Conservation (phyloP, 2,113 vertebrate species). For the Trachemys scripta region DNA sequence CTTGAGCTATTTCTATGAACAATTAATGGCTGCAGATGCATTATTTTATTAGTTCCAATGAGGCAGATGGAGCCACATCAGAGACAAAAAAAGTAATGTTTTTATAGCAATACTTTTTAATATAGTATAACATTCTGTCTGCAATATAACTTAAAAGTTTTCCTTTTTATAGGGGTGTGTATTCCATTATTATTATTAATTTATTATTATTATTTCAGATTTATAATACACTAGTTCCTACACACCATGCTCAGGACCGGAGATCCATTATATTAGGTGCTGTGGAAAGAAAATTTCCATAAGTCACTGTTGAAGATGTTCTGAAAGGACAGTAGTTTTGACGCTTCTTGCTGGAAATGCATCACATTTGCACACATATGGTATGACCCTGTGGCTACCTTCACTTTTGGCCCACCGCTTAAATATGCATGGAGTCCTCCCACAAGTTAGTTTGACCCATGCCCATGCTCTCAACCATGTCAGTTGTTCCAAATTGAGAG, state of each 20-base stretch:
- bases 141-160: background rate
- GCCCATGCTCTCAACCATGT: background rate
- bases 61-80: background rate
- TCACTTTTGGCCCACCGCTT: accelerated
- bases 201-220: background rate
- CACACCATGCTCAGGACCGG: background rate
- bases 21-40: accelerated
- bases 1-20: background rate
- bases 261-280: background rate
- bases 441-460: background rate
- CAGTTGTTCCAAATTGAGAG: background rate
- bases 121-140: background rate
- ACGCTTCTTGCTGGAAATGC: background rate
- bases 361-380: background rate
- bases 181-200: background rate
- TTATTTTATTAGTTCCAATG: background rate
- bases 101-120: background rate
- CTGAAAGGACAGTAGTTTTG: background rate
- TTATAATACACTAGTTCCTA: background rate
- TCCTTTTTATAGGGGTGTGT: background rate
- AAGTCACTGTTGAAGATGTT: background rate
- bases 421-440: background rate
- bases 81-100: background rate
- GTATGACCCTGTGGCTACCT: background rate
- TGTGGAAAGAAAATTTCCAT: background rate